Percentiles rank a stretch among this genome's conserved stretches.
These are phyloP conservation scores for Ichneumoninae sp. DNA, from an alignment of 2,888 invertebrate species.

Conservation along the genomic window DNA sequence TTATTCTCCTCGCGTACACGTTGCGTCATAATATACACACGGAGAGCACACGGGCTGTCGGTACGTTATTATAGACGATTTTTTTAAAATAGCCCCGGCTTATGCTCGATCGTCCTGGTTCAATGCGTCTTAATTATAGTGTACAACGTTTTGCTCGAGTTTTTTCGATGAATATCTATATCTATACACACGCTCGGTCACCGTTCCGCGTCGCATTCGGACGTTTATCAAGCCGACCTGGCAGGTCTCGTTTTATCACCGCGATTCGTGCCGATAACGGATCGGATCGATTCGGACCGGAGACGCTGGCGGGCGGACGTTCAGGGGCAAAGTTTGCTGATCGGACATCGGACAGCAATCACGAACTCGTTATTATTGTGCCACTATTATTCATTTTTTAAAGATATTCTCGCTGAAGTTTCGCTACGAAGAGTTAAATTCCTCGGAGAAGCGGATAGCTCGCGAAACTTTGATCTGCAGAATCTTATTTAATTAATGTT, in stretches of 20 bases:
- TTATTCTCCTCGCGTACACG: conserved; percentile 47
- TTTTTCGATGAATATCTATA: conserved; percentile 35
- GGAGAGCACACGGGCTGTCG: conserved; percentile 13
- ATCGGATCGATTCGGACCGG: background rate
- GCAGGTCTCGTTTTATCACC: conserved; percentile 15
- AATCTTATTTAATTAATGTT: too few relatives aligned
- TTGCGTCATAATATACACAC: conserved; percentile 51
- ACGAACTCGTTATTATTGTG: background rate
- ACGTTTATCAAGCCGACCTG: conserved; percentile 32
- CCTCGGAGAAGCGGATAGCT: too few relatives aligned
- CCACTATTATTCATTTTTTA: background rate
- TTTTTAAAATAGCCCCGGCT: conserved; percentile 22
- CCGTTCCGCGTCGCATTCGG: background rate
- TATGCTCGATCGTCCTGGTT: conserved; percentile 51
- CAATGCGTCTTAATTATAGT: conserved; percentile 63
- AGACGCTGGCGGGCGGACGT: conserved; percentile 1
- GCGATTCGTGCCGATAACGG: background rate
- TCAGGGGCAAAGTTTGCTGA: conserved; percentile 30
- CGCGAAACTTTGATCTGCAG: background rate
- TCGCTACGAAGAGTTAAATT: too few relatives aligned
- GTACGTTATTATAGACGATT: conserved; percentile 60
- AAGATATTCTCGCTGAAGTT: background rate
- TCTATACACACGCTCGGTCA: conserved; percentile 15
- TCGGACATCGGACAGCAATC: background rate
- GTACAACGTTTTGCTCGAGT: conserved; percentile 19